A percentile compares a stretch with the other conserved stretches of the same genome.
Conservation (phyloP, 2,888 invertebrate species). For the Latrodectus hesperus region DNA sequence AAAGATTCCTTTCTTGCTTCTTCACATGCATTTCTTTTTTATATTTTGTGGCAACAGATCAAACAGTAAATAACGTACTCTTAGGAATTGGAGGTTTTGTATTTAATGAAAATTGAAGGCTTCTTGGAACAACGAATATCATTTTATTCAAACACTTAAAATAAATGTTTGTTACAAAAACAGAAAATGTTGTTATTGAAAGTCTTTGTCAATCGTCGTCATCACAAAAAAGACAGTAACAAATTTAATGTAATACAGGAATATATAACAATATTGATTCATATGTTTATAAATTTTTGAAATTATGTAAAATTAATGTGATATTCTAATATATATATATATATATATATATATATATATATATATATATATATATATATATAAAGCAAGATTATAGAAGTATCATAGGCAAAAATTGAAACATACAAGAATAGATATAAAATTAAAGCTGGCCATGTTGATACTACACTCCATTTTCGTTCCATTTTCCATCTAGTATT, state of each 20-base stretch:
- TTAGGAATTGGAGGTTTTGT: background rate
- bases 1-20: background rate
- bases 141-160: too few relatives aligned
- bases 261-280: background rate
- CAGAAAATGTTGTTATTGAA: too few relatives aligned
- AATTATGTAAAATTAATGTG: background rate
- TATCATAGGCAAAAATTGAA: too few relatives aligned
- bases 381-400: too few relatives aligned
- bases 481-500: too few relatives aligned
- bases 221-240: too few relatives aligned
- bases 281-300: background rate
- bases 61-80: conserved; percentile 1
- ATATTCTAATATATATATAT: conserved; percentile 15
- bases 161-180: too few relatives aligned
- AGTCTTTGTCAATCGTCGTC: too few relatives aligned
- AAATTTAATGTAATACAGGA: background rate
- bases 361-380: conserved; percentile 11
- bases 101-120: background rate
- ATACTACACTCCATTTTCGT: too few relatives aligned
- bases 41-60: background rate
- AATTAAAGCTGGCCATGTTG: too few relatives aligned
- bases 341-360: conserved; percentile 17
- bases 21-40: conserved; percentile 4
- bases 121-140: too few relatives aligned
- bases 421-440: too few relatives aligned